Conservation (phyloP, 2,113 vertebrate genomes). For the Tyto alba region DNA sequence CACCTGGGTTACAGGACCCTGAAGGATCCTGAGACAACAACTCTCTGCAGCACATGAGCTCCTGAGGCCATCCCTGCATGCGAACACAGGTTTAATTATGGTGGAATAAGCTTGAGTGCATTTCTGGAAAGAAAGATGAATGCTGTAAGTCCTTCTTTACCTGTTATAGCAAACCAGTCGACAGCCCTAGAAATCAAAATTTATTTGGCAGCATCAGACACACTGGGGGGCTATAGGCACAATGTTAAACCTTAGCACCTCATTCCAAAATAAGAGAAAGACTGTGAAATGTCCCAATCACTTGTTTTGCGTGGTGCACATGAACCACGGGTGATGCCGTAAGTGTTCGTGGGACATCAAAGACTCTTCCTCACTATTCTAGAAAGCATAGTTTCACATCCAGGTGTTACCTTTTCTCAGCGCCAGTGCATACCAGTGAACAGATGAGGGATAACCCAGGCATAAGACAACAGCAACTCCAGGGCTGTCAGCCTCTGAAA, state of each 20-base stretch:
- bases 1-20: neutral
- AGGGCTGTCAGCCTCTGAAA: neutral
- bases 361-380: neutral
- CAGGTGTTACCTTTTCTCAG: neutral
- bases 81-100: neutral
- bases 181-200: neutral
- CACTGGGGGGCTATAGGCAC: no score
- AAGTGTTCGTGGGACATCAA: neutral
- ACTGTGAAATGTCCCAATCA: accelerated
- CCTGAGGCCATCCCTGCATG: neutral
- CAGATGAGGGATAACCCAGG: neutral
- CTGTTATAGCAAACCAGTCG: neutral
- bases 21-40: neutral
- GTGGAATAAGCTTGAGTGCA: neutral
- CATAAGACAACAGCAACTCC: neutral
- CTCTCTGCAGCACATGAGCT: neutral
- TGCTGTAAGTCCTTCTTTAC: neutral
- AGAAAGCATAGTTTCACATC: neutral
- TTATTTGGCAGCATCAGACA: neutral
- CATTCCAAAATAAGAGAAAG: neutral
- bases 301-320: neutral
- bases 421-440: neutral
- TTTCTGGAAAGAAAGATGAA: neutral
- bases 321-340: neutral
- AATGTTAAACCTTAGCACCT: neutral